phyloP scores from a whole-genome alignment of 2,797 vertebrate genomes.

The Myotis pilosus region DNA sequence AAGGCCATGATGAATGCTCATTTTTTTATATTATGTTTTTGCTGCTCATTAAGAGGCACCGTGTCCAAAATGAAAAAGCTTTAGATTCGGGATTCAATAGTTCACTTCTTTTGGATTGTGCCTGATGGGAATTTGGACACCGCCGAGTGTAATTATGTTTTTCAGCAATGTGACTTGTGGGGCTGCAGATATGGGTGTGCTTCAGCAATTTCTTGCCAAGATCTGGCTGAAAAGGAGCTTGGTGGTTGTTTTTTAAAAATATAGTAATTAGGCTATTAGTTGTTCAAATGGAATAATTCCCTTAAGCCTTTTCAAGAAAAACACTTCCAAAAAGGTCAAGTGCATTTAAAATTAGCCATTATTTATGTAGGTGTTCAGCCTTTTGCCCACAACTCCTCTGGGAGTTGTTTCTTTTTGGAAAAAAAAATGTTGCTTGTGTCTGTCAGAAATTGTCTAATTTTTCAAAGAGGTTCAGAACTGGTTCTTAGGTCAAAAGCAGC shows the following conservation, averaged over 20 bases:
- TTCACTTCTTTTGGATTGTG: conserved; percentile 20
- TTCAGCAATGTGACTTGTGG: neutral
- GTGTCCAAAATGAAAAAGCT: neutral
- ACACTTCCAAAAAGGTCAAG: conserved; percentile 60
- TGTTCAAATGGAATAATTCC: conserved; percentile 55
- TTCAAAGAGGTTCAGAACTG: conserved; percentile 9
- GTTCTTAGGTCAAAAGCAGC: conserved; percentile 38
- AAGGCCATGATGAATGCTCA: neutral
- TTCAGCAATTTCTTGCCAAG: conserved; percentile 57
- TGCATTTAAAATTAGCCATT: conserved; percentile 59
- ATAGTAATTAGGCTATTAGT: conserved; percentile 59
- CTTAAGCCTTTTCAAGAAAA: conserved; percentile 66
- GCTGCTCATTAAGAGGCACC: neutral
- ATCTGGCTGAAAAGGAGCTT: conserved; percentile 34
- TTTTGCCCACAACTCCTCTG: neutral
- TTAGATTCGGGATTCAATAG: conserved; percentile 4
- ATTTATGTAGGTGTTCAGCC: neutral
- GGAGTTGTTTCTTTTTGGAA: conserved; percentile 27
- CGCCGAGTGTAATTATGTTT: conserved; percentile 11
- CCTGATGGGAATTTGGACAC: conserved; percentile 5
- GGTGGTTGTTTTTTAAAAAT: neutral
- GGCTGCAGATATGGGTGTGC: neutral
- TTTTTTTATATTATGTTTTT: neutral
- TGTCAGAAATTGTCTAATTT: conserved; percentile 61
- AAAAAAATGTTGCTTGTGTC: neutral